phyloP scores from a whole-genome alignment of 2,888 invertebrate species.

The Gasteruption jaculator region DNA sequence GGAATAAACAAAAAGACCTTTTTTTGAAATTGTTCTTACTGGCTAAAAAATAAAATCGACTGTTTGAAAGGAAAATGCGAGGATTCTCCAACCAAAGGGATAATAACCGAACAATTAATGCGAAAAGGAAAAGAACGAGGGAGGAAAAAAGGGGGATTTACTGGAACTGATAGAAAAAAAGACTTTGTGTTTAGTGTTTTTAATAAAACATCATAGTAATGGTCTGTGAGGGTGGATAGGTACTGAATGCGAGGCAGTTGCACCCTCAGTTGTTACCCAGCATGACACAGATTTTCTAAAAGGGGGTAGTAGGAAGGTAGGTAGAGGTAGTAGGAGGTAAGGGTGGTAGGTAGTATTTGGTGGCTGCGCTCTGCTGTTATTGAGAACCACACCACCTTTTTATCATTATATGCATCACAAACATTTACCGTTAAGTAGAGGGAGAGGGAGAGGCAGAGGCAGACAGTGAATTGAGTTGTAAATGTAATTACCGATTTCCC shows the following conservation, averaged over 20 bases:
- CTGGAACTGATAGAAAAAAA: conserved; percentile 1
- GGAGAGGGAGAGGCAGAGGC: conserved; percentile 16
- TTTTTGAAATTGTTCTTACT: no score
- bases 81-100: conserved; percentile 1
- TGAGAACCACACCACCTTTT: conserved; percentile 21
- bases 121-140: neutral
- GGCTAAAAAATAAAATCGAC: conserved; percentile 5
- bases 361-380: conserved; percentile 34
- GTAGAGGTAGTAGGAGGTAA: no score
- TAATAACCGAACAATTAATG: neutral
- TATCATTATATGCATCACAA: conserved; percentile 1
- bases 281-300: conserved; percentile 41
- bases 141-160: neutral
- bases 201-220: no score
- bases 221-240: conserved; percentile 25
- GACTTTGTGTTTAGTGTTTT: no score
- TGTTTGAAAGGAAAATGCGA: conserved; percentile 3
- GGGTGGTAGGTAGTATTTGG: no score
- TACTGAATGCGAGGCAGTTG: conserved; percentile 25
- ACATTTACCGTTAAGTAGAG: conserved; percentile 2
- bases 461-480: no score
- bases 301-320: conserved; percentile 21
- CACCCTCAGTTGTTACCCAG: conserved; percentile 27
- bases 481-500: no score
- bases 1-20: no score